Conservation (phyloP, 1,140 invertebrate species). For the Dysdera silvatica region DNA sequence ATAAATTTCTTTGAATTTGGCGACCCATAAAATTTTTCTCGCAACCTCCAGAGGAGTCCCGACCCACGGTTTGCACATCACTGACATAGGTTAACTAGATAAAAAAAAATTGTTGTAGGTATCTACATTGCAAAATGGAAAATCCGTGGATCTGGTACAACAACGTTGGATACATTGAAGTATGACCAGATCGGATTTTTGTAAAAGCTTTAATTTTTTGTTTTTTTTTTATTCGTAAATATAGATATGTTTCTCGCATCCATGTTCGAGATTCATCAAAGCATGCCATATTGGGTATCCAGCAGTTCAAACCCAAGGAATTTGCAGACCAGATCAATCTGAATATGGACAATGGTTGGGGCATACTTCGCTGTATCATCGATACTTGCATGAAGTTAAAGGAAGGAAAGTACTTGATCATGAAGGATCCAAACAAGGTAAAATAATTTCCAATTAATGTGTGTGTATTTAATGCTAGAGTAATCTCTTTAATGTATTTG, state of each 20-base stretch:
- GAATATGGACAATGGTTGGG: conserved; percentile 99
- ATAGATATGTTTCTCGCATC: conserved; percentile 85
- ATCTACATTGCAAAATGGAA: no score
- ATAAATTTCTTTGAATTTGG: no score
- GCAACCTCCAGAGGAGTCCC: no score
- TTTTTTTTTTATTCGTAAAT: conserved; percentile 30
- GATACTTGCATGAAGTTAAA: conserved; percentile 97
- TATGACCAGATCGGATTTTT: no score
- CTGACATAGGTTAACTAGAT: no score
- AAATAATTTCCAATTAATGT: background rate
- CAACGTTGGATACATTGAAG: no score
- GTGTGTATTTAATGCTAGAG: background rate
- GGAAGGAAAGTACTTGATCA: conserved; percentile 92
- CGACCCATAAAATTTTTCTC: no score
- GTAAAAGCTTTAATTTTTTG: background rate
- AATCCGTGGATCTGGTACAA: no score
- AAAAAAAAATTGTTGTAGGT: no score
- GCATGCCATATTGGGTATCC: conserved; percentile 95
- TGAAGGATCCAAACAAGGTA: conserved; percentile 97
- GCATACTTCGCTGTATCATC: conserved; percentile 94
- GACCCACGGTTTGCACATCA: no score
- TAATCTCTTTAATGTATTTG: background rate
- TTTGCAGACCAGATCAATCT: conserved; percentile 98
- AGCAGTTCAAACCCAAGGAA: conserved; percentile 96
- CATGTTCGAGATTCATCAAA: conserved; percentile 89